Percentiles rank a stretch among this genome's conserved stretches.
These are phyloP conservation scores for Eristalis pertinax DNA, from an alignment of 2,888 invertebrate genomes.

Conservation along the genomic window DNA sequence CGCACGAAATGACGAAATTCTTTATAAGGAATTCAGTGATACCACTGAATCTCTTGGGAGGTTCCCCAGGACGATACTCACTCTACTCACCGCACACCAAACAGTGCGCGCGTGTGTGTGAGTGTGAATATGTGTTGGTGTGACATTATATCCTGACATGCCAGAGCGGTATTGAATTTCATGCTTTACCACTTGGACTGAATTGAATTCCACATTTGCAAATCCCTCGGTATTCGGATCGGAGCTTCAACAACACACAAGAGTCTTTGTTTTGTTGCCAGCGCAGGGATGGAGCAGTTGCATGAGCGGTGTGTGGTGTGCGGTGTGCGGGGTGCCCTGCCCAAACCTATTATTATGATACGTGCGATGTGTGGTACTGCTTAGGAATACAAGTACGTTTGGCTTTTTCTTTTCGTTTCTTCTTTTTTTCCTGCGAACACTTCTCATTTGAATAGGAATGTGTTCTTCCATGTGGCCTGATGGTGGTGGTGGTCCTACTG, in stretches of 20 bases:
- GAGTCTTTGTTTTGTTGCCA: constrained; percentile 53
- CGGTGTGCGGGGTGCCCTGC: background rate
- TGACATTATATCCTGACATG: constrained; percentile 56
- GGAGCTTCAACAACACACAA: constrained; percentile 7
- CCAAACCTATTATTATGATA: constrained; percentile 44
- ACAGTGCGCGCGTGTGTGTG: background rate
- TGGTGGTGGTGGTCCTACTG: constrained; percentile 14
- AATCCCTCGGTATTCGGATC: constrained; percentile 23
- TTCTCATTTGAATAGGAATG: constrained; percentile 28
- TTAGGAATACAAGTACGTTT: constrained; percentile 38
- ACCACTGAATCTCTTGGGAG: constrained; percentile 36
- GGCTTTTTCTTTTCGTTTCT: constrained; percentile 10
- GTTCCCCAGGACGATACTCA: background rate
- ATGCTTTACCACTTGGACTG: constrained; percentile 63
- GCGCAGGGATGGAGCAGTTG: background rate
- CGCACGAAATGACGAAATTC: constrained; percentile 66
- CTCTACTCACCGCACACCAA: background rate
- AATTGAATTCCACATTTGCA: constrained; percentile 63
- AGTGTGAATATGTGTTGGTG: background rate
- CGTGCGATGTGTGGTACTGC: constrained; percentile 49
- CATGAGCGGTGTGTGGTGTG: background rate
- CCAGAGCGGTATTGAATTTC: constrained; percentile 65
- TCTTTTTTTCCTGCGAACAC: background rate
- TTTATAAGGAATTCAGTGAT: constrained; percentile 60
- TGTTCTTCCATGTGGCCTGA: constrained; percentile 14